These are phyloP conservation scores for Cylas formicarius DNA, from an alignment of 1,140 invertebrate genomes.

Conservation along the genomic window DNA sequence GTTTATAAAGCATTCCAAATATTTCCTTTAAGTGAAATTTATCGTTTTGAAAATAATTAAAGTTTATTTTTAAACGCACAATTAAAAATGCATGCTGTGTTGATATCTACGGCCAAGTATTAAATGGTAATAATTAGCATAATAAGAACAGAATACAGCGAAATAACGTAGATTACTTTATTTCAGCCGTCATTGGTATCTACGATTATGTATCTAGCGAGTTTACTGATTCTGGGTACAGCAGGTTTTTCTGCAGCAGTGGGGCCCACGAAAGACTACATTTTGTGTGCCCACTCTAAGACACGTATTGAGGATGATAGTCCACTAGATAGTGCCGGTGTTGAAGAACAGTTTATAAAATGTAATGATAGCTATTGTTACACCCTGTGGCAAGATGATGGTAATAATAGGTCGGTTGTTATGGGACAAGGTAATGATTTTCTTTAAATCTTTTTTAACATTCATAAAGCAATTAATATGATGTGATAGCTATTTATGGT, in stretches of 20 bases:
- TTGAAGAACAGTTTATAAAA: slow-evolving; percentile 9
- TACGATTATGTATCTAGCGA: no score
- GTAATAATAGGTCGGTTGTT: slow-evolving; percentile 31
- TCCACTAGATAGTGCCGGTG: slow-evolving; percentile 10
- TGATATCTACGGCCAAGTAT: no score
- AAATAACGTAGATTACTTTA: background rate
- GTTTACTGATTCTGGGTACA: background rate
- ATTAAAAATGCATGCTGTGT: no score
- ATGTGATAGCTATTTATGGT: background rate
- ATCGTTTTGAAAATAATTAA: no score
- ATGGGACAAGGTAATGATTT: slow-evolving; percentile 37
- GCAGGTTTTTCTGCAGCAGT: background rate
- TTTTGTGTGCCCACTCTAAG: slow-evolving; percentile 25
- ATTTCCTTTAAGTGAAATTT: no score
- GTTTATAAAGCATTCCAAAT: background rate
- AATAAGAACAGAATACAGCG: no score
- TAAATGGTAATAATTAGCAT: no score
- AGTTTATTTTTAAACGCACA: no score
- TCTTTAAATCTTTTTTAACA: slow-evolving; percentile 9
- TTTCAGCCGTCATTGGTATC: no score
- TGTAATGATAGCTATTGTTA: slow-evolving; percentile 36
- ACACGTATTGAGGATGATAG: slow-evolving; percentile 29
- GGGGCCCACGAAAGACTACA: slow-evolving; percentile 13
- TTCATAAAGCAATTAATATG: background rate
- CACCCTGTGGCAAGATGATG: slow-evolving; percentile 37